Conservation (phyloP, 2,797 vertebrate species). For the Acrocephalus scirpaceus region DNA sequence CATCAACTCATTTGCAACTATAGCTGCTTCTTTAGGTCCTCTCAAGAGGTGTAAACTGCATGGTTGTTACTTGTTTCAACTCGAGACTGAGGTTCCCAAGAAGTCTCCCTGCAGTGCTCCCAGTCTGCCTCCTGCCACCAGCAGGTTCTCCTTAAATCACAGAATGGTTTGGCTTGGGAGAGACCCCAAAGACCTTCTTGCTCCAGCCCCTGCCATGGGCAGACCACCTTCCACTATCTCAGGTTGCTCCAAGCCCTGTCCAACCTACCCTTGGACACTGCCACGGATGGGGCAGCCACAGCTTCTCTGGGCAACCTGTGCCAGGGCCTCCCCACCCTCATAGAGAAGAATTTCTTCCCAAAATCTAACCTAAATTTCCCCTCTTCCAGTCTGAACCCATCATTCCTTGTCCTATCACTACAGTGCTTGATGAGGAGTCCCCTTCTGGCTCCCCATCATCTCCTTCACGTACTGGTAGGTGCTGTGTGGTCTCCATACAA, state of each 20-base stretch:
- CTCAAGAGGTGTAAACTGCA: neutral
- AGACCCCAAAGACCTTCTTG: neutral
- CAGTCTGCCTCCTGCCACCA: neutral
- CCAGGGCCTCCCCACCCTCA: neutral
- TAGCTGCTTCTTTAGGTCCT: neutral
- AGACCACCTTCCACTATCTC: rapidly evolving
- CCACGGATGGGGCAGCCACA: neutral
- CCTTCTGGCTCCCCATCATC: neutral
- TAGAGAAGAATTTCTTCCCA: neutral
- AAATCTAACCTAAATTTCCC: neutral
- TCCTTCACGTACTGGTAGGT: neutral
- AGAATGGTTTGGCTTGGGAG: neutral
- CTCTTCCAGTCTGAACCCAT: neutral
- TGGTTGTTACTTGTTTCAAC: neutral
- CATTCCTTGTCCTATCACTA: neutral
- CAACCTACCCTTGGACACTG: rapidly evolving
- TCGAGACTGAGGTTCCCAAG: neutral
- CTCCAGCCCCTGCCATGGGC: neutral
- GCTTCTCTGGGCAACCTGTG: neutral
- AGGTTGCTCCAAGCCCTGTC: neutral
- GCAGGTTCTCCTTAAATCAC: neutral
- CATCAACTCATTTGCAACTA: neutral
- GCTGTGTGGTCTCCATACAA: neutral
- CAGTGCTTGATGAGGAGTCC: rapidly evolving
- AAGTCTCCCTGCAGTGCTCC: neutral